These are phyloP conservation scores for Oreotrochilus melanogaster DNA, from an alignment of 2,113 vertebrate genomes.

Conservation along the genomic window DNA sequence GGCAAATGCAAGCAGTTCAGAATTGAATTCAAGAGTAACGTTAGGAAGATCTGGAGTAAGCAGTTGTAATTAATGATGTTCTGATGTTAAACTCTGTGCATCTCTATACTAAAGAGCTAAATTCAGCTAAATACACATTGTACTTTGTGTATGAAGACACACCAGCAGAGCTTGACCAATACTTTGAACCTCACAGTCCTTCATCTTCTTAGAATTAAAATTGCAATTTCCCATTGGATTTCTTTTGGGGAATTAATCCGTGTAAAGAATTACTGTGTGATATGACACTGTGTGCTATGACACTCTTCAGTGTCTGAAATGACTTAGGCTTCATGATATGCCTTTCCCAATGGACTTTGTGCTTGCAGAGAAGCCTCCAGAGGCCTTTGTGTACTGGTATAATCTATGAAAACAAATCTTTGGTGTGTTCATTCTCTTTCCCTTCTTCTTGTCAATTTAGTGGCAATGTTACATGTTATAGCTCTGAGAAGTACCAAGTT, in stretches of 20 bases:
- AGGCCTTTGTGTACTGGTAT: conserved; percentile 38
- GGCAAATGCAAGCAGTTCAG: background rate
- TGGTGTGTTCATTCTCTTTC: conserved; percentile 4
- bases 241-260: conserved; percentile 35
- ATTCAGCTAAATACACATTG: conserved; percentile 23
- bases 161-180: conserved; percentile 54
- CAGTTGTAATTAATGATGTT: background rate
- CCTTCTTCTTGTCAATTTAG: conserved; percentile 30
- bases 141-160: conserved; percentile 42
- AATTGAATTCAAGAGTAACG: background rate
- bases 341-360: conserved; percentile 22
- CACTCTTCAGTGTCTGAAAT: conserved; percentile 48
- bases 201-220: conserved; percentile 26
- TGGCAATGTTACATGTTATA: conserved; percentile 19
- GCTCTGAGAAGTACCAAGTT: conserved; percentile 1
- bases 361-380: conserved; percentile 26
- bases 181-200: conserved; percentile 29
- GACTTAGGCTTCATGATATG: conserved; percentile 16
- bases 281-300: conserved; percentile 40
- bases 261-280: conserved; percentile 50
- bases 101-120: conserved; percentile 25
- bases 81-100: background rate
- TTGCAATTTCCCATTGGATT: conserved; percentile 17
- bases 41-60: background rate
- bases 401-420: conserved; percentile 27